Evolutionary conservation across 2,797 vertebrate genomes (phyloP), one percentile per base, ranked within the genome.

Genomic region (Coregonus ussuriensis): DNA sequence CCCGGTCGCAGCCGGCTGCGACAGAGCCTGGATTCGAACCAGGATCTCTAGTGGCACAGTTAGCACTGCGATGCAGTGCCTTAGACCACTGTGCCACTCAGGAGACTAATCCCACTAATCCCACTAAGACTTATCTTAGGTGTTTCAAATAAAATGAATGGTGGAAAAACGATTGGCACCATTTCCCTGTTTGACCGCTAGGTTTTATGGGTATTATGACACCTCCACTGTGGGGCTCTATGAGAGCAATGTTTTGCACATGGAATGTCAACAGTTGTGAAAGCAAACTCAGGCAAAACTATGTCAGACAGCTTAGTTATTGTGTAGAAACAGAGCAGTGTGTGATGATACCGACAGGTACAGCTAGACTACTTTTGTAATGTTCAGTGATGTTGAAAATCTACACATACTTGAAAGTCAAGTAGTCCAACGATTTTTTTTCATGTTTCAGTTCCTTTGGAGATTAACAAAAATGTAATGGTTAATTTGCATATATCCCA

Each of bases 361-460:
- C 16, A 15, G 31, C 16, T 4, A 56, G 21, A 11, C 31, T 15
- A 25, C 47, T 16, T 25, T 6, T 21, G 16, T n/a, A 3, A 73
- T 6, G 16, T 6, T 16, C 14, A 73, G 53, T 7, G 1, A 37
- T 2, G 37, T 37, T 74, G 4, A 33, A 54, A 71, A 71, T 63
- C 6, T 2, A 75, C 74, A 52, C 53, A 73, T 51, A 99, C 98
- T 97, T 99, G 97, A 87, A 97, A 99, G 89, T 99, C 98, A 54
- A 98, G 96, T 76, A 99, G 92, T 65, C 97, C 93, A 79, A 99
- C 98, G 70, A 99, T 99, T 84, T 99, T 98, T 75, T 98, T 75
- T 98, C 97, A 92, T 99, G 97, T 92, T 97, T 98, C 88, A 99
- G 79, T 79, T 99, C 98, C 98, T 99, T 56, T 66, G 15, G 73